A percentile compares a stretch with the other conserved stretches of the same genome.
Evolutionary conservation across 2,113 vertebrate genomes (phyloP).

Genomic region (Noturus placidus): DNA sequence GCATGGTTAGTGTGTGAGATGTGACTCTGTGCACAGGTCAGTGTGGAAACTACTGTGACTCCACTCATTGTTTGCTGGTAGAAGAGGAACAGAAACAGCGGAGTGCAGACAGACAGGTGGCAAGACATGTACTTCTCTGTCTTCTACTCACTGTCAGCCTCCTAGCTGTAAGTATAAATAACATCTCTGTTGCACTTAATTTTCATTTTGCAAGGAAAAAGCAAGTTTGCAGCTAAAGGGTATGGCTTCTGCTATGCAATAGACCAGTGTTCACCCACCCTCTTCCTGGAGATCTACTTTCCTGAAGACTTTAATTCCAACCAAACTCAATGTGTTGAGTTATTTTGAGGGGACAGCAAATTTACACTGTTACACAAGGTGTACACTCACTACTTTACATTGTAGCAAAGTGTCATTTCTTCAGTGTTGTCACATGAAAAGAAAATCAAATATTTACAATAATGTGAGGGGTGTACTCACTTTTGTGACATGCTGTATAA

Average conservation of each 20-base stretch:
- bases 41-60: slow-evolving; percentile 78
- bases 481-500: no score
- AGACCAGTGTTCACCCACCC: no score
- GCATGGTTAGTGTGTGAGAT: background rate
- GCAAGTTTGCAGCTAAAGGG: background rate
- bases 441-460: no score
- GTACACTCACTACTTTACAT: no score
- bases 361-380: no score
- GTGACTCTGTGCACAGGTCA: slow-evolving; percentile 65
- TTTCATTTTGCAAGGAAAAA: background rate
- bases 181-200: slow-evolving; percentile 12
- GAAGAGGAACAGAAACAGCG: slow-evolving; percentile 82
- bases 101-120: slow-evolving; percentile 79
- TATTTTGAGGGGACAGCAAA: no score
- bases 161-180: slow-evolving; percentile 83
- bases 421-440: no score
- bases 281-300: no score
- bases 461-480: no score
- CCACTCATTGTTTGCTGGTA: slow-evolving; percentile 80
- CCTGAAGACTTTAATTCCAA: no score
- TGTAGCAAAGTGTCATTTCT: no score
- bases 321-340: no score
- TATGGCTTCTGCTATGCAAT: background rate
- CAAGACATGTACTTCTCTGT: slow-evolving; percentile 86
- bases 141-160: slow-evolving; percentile 86